phyloP scores from a whole-genome alignment of 2,888 invertebrate species.

The Cryptocheilus praepositus region DNA sequence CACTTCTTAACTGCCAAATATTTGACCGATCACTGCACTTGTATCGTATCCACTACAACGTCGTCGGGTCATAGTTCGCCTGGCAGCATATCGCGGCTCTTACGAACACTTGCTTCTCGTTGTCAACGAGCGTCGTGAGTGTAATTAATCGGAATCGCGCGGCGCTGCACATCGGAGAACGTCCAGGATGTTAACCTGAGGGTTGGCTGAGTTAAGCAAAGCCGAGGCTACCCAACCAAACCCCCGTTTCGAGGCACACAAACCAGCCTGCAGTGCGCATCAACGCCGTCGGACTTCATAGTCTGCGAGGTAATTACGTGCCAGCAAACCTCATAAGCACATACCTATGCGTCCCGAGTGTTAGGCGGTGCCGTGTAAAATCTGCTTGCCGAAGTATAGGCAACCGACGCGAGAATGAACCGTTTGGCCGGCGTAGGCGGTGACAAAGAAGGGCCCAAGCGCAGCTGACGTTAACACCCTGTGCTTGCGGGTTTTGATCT shows the following conservation, averaged over 20 bases:
- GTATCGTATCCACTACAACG: too few species aligned
- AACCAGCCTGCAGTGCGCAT: not conserved
- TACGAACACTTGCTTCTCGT: too few species aligned
- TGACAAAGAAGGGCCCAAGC: too few species aligned
- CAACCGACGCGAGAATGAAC: too few species aligned
- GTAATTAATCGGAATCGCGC: not conserved
- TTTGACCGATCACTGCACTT: not conserved
- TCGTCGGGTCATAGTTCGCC: not conserved
- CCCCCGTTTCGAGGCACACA: not conserved
- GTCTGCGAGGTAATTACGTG: conserved; percentile 27
- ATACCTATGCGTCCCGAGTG: conserved; percentile 18
- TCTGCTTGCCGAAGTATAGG: not conserved
- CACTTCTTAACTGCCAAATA: not conserved
- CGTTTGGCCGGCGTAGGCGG: too few species aligned
- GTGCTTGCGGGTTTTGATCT: too few species aligned
- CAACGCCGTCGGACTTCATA: not conserved
- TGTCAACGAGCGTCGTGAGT: too few species aligned
- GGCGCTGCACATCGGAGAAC: not conserved
- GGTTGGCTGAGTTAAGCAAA: not conserved
- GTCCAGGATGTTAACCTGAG: not conserved
- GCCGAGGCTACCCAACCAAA: not conserved
- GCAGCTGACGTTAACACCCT: too few species aligned
- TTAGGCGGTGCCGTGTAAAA: not conserved
- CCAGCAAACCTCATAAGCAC: conserved; percentile 28
- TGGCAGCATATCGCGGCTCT: not conserved